These are phyloP conservation scores for Chionomys nivalis DNA, from an alignment of 2,113 vertebrate genomes.

Conservation along the genomic window DNA sequence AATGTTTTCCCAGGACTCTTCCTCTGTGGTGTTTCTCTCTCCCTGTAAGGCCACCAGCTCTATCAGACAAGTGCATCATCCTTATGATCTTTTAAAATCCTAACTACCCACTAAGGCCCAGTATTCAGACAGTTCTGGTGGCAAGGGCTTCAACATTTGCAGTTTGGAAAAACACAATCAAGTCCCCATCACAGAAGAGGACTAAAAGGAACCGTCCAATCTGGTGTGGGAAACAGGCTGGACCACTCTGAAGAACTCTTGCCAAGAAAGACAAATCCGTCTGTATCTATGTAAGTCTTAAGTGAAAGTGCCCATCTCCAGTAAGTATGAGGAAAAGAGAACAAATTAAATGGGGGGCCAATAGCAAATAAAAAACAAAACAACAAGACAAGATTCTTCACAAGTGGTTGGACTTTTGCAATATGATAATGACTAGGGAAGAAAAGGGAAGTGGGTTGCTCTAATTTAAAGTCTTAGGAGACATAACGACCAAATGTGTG, in stretches of 20 bases:
- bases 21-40: not conserved
- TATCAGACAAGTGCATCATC: not conserved
- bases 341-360: not conserved
- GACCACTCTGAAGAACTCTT: not conserved
- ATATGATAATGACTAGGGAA: not conserved
- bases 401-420: not conserved
- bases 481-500: not conserved
- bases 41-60: not conserved
- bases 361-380: not conserved
- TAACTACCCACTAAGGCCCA: not conserved
- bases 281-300: not conserved
- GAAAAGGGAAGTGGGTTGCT: not conserved
- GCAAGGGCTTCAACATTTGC: not conserved
- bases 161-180: not conserved
- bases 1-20: not conserved
- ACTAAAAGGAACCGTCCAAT: not conserved
- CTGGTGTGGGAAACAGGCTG: not conserved
- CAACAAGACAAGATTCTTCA: not conserved
- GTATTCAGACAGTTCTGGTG: not conserved
- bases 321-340: not conserved
- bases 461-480: constrained; percentile 2
- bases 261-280: not conserved
- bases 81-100: not conserved
- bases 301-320: not conserved
- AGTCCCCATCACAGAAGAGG: not conserved